These are phyloP conservation scores for Rhynchophorus ferrugineus DNA, from an alignment of 1,140 invertebrate genomes.

Conservation along the genomic window DNA sequence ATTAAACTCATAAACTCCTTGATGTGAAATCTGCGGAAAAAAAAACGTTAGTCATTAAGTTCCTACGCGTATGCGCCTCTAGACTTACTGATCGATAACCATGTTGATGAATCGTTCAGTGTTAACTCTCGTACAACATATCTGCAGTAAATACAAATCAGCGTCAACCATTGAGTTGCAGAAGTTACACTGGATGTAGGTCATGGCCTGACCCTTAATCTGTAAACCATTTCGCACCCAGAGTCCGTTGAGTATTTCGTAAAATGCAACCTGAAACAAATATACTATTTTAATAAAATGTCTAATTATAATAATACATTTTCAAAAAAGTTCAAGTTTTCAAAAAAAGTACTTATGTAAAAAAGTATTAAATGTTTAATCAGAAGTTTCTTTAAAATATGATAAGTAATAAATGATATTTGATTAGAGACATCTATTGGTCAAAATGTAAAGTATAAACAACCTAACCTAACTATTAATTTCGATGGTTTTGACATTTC, in stretches of 20 bases:
- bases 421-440: no score
- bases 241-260: constrained; percentile 87
- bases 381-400: no score
- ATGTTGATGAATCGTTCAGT: constrained; percentile 79
- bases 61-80: no score
- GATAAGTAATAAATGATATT: no score
- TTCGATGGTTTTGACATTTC: no score
- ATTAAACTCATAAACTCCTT: constrained; percentile 78
- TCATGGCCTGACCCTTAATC: constrained; percentile 97
- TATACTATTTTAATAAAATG: no score
- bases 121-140: constrained; percentile 82
- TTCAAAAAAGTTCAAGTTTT: no score
- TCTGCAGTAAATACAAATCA: constrained; percentile 88
- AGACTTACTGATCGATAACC: constrained; percentile 77
- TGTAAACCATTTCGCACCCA: constrained; percentile 96
- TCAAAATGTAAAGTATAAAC: no score
- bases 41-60: neutral
- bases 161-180: constrained; percentile 97
- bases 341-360: no score
- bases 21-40: constrained; percentile 62
- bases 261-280: constrained; percentile 75
- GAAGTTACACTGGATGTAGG: constrained; percentile 97
- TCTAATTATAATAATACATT: no score
- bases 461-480: no score
- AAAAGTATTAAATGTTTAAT: no score